phyloP scores from a whole-genome alignment of 2,888 invertebrate genomes.

The Punctoribates punctum region DNA sequence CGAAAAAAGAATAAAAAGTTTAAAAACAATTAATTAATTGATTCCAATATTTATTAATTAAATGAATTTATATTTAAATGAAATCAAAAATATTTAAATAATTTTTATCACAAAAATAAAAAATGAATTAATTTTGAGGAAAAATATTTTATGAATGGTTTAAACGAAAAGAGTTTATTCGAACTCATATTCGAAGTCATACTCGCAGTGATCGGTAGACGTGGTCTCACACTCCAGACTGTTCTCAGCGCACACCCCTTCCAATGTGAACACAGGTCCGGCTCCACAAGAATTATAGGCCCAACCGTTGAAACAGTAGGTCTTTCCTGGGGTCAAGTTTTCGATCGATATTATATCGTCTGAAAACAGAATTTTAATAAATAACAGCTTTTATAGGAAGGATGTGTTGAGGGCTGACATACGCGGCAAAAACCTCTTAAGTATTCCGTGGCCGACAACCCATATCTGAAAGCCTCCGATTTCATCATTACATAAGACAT shows the following conservation, averaged over 20 bases:
- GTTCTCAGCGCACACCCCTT: slow-evolving; percentile 42
- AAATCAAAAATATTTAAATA: no score
- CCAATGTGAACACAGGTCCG: slow-evolving; percentile 41
- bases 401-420: slow-evolving; percentile 17
- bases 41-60: no score
- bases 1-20: background rate
- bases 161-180: slow-evolving; percentile 21
- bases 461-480: slow-evolving; percentile 40
- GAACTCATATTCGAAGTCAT: slow-evolving; percentile 33
- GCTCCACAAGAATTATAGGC: slow-evolving; percentile 39
- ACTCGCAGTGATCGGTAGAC: slow-evolving; percentile 38
- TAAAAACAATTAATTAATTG: background rate
- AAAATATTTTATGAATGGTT: background rate
- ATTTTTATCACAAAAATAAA: no score
- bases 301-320: slow-evolving; percentile 42
- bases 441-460: slow-evolving; percentile 40
- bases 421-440: slow-evolving; percentile 39
- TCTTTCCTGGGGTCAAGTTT: slow-evolving; percentile 37
- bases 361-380: no score
- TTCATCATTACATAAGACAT: slow-evolving; percentile 35
- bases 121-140: no score
- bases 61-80: no score
- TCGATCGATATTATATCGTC: slow-evolving; percentile 39
- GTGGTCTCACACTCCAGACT: background rate
- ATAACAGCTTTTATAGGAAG: background rate